A percentile compares a stretch with the other conserved stretches of the same genome.
Conservation (phyloP, 92 coral and sea anemone genomes). For the Parazoanthus darwini region DNA sequence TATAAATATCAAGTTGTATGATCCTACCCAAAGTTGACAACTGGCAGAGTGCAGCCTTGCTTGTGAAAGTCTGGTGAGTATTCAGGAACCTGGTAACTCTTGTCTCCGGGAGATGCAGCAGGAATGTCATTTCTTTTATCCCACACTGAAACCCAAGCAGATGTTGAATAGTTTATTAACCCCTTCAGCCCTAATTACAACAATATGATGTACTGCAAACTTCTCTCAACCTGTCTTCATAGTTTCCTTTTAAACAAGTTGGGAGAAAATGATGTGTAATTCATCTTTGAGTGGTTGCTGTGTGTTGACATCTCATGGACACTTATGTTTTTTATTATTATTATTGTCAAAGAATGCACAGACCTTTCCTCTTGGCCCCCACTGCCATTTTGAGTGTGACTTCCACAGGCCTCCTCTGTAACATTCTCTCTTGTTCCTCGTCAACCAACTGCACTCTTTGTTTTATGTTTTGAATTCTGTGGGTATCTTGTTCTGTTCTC, state of each 20-base stretch:
- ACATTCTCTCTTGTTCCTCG: slow-evolving; percentile 46
- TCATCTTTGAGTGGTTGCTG: too few species aligned
- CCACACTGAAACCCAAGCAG: slow-evolving; percentile 49
- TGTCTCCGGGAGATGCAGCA: slow-evolving; percentile 83
- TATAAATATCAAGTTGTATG: not conserved
- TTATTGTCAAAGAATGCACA: not conserved
- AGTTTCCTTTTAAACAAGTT: too few species aligned
- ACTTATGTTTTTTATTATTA: too few species aligned
- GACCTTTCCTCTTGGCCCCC: slow-evolving; percentile 84
- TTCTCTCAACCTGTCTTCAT: too few species aligned
- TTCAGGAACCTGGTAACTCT: slow-evolving; percentile 88
- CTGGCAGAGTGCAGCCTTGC: slow-evolving; percentile 90
- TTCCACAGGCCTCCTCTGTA: slow-evolving; percentile 64
- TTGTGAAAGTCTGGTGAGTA: slow-evolving; percentile 78
- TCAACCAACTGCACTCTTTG: not conserved
- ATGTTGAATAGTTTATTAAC: not conserved
- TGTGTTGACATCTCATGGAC: too few species aligned
- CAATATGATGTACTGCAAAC: too few species aligned
- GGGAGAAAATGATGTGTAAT: too few species aligned
- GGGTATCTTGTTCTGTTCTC: not conserved
- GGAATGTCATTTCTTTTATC: slow-evolving; percentile 75
- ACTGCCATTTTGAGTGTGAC: slow-evolving; percentile 75
- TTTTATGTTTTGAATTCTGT: slow-evolving; percentile 17
- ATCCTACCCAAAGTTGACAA: slow-evolving; percentile 79
- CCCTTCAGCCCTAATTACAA: too few species aligned